phyloP scores from a whole-genome alignment of 2,797 vertebrate species.

The Mycteria americana region DNA sequence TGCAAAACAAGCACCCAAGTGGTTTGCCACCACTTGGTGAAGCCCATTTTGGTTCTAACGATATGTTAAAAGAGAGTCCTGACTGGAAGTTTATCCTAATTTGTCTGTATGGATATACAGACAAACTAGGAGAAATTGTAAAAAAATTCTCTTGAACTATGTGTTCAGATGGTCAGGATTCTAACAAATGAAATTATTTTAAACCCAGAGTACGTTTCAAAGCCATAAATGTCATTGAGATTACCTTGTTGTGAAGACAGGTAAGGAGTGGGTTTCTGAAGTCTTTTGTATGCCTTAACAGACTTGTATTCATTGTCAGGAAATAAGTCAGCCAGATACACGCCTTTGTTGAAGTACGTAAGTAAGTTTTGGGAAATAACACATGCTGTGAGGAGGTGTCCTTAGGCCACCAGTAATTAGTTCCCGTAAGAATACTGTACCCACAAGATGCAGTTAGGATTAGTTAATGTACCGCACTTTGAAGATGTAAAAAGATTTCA shows the following conservation, averaged over 20 bases:
- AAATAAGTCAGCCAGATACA: neutral
- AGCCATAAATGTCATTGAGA: neutral
- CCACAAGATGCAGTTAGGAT: neutral
- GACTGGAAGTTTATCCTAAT: neutral
- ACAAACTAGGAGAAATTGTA: neutral
- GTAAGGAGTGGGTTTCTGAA: neutral
- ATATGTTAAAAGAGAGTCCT: neutral
- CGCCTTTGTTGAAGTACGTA: neutral
- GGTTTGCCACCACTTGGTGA: neutral
- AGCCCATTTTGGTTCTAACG: neutral
- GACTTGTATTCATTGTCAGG: neutral
- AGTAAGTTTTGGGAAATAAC: neutral
- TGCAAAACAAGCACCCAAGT: neutral
- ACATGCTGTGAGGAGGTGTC: neutral
- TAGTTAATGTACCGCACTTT: neutral
- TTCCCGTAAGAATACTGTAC: neutral
- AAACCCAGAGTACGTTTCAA: neutral
- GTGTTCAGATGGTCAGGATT: neutral
- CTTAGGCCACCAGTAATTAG: conserved; percentile 15
- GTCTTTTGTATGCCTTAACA: neutral
- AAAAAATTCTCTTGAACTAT: neutral
- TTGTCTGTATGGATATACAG: neutral
- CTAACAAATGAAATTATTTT: neutral
- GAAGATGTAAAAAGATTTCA: neutral
- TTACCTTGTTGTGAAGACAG: neutral